These are phyloP conservation scores for Poecilus cupreus DNA, from an alignment of 2,888 invertebrate genomes.

Conservation along the genomic window DNA sequence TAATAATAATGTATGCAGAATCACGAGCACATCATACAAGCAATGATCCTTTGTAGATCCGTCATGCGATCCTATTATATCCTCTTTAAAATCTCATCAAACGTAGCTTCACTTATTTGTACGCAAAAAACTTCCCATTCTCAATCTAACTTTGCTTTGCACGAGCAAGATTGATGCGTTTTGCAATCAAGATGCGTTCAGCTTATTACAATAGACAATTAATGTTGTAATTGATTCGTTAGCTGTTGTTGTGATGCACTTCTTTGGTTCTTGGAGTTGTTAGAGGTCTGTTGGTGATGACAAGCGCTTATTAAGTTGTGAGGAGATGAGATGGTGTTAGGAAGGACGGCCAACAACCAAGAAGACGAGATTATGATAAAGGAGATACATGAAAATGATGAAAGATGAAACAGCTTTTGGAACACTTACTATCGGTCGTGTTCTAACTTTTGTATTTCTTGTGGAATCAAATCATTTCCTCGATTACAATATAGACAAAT, in stretches of 20 bases:
- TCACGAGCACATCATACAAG: background rate
- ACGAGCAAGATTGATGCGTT: slow-evolving; percentile 32
- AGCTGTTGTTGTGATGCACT: background rate
- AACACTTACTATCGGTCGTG: too few species aligned
- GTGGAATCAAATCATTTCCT: too few species aligned
- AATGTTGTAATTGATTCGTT: slow-evolving; percentile 42
- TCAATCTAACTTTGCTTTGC: background rate
- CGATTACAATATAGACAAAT: too few species aligned
- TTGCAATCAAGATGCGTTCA: slow-evolving; percentile 48
- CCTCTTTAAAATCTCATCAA: slow-evolving; percentile 51
- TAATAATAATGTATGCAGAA: slow-evolving; percentile 1
- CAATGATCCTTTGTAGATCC: slow-evolving; percentile 10
- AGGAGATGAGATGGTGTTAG: too few species aligned
- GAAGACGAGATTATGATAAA: too few species aligned
- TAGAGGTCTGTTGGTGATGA: background rate
- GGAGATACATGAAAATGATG: too few species aligned
- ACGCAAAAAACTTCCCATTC: background rate
- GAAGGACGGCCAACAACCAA: too few species aligned
- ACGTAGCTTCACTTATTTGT: background rate
- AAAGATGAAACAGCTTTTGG: slow-evolving; percentile 21
- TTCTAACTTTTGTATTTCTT: too few species aligned
- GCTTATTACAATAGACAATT: slow-evolving; percentile 47
- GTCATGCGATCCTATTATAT: slow-evolving; percentile 42
- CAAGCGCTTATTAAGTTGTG: slow-evolving; percentile 3
- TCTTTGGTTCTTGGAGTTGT: background rate